Conservation (phyloP, 2,888 invertebrate genomes). For the Cheilosia pagana region DNA sequence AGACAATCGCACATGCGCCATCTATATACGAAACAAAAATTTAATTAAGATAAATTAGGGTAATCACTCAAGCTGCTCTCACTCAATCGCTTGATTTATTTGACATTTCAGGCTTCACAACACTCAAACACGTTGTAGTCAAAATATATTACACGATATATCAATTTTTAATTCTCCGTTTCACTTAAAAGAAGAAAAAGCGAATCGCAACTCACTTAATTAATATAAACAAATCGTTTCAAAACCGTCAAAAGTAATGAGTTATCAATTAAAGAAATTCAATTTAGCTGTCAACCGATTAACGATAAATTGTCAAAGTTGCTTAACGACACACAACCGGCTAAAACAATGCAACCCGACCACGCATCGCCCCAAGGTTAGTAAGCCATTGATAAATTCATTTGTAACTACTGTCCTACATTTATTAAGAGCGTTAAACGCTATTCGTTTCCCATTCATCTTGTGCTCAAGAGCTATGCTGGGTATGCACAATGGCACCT, state of each 20-base stretch:
- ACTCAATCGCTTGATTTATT: conserved; percentile 31
- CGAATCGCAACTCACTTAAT: conserved; percentile 31
- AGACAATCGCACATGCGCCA: not conserved
- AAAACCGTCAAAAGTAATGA: conserved; percentile 40
- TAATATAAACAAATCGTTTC: conserved; percentile 37
- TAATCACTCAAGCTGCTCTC: conserved; percentile 24
- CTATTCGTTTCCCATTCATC: conserved; percentile 25
- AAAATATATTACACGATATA: conserved; percentile 30
- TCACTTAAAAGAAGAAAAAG: not conserved
- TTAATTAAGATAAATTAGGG: conserved; percentile 29
- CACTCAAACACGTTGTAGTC: conserved; percentile 21
- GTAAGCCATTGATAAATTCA: conserved; percentile 47
- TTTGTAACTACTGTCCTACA: conserved; percentile 23
- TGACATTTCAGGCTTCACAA: conserved; percentile 32
- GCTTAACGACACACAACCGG: not conserved
- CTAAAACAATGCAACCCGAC: conserved; percentile 54
- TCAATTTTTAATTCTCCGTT: conserved; percentile 21
- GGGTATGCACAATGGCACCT: conserved; percentile 1
- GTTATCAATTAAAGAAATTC: conserved; percentile 46
- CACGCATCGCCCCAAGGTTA: conserved; percentile 40
- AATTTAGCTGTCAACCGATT: conserved; percentile 48
- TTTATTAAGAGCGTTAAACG: conserved; percentile 42
- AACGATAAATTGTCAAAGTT: conserved; percentile 55
- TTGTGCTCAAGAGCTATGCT: conserved; percentile 14
- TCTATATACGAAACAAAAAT: conserved; percentile 4